Conservation (phyloP, 2,888 invertebrate species). For the Drosophila tripunctata region DNA sequence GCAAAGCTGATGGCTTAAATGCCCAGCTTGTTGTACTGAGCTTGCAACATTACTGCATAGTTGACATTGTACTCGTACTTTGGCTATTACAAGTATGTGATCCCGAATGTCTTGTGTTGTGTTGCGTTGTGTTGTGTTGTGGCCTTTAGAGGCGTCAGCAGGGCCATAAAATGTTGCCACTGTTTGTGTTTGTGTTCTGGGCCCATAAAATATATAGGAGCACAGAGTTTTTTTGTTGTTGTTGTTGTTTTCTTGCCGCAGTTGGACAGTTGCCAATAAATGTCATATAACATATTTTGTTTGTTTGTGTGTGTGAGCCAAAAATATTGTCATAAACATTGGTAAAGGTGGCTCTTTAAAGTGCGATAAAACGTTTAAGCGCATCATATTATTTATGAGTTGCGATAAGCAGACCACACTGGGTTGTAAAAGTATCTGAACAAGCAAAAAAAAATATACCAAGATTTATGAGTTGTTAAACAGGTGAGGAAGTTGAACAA, state of each 20-base stretch:
- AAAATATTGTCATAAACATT: slow-evolving; percentile 73
- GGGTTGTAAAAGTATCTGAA: slow-evolving; percentile 2
- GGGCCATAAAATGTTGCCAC: slow-evolving; percentile 55
- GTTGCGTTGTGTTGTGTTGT: no score
- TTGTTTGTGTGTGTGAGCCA: slow-evolving; percentile 52
- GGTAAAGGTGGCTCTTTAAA: slow-evolving; percentile 58
- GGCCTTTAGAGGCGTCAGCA: slow-evolving; percentile 48
- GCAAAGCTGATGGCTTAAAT: slow-evolving; percentile 1
- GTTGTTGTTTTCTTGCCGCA: slow-evolving; percentile 10
- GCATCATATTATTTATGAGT: slow-evolving; percentile 71
- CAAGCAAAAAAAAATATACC: neutral
- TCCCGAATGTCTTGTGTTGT: slow-evolving; percentile 38
- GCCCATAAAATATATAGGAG: neutral
- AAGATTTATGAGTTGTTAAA: slow-evolving; percentile 21
- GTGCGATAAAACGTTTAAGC: slow-evolving; percentile 75
- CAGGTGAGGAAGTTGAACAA: neutral
- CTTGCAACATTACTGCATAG: slow-evolving; percentile 2
- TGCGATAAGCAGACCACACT: slow-evolving; percentile 57
- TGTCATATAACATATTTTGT: slow-evolving; percentile 36
- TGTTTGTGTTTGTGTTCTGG: slow-evolving; percentile 8
- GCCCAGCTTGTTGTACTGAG: slow-evolving; percentile 11
- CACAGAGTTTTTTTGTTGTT: slow-evolving; percentile 5
- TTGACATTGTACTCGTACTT: slow-evolving; percentile 9
- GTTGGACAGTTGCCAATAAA: slow-evolving; percentile 69
- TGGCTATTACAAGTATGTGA: slow-evolving; percentile 18